Evolutionary conservation across 2,113 vertebrate species (phyloP).

Genomic region (Solenodon paradoxus): DNA sequence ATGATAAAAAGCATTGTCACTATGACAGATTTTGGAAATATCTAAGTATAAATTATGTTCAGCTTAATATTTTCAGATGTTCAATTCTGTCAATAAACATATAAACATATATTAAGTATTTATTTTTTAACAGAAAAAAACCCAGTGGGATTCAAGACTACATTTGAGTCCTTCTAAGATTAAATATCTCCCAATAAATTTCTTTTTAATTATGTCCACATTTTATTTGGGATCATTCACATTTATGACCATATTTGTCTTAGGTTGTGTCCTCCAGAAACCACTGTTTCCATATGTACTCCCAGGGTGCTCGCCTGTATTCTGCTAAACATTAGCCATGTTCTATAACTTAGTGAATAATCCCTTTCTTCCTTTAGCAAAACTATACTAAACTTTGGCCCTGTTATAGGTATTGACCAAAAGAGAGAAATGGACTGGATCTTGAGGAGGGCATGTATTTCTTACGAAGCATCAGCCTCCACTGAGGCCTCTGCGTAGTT

Average conservation of each 20-base stretch:
- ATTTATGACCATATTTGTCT: background rate
- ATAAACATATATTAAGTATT: too few relatives aligned
- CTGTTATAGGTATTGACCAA: background rate
- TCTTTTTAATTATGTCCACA: background rate
- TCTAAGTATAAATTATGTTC: slow-evolving; percentile 1
- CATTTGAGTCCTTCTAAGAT: background rate
- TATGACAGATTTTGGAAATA: background rate
- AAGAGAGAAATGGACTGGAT: background rate
- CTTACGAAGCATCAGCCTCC: background rate
- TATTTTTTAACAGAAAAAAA: background rate
- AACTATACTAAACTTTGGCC: background rate
- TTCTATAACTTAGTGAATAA: background rate
- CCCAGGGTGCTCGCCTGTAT: background rate
- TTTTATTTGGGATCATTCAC: background rate
- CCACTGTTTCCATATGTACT: background rate
- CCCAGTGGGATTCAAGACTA: background rate
- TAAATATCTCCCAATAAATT: background rate
- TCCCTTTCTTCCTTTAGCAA: background rate
- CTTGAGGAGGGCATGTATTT: background rate
- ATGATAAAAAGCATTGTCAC: background rate
- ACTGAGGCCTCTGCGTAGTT: background rate
- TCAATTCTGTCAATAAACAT: background rate
- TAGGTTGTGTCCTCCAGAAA: background rate
- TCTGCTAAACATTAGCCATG: background rate
- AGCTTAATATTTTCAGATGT: background rate